Percentiles rank a stretch among this genome's conserved stretches.
These are phyloP conservation scores for Ophthalmolycus amberensis DNA, from an alignment of 2,113 vertebrate genomes.

Conservation along the genomic window DNA sequence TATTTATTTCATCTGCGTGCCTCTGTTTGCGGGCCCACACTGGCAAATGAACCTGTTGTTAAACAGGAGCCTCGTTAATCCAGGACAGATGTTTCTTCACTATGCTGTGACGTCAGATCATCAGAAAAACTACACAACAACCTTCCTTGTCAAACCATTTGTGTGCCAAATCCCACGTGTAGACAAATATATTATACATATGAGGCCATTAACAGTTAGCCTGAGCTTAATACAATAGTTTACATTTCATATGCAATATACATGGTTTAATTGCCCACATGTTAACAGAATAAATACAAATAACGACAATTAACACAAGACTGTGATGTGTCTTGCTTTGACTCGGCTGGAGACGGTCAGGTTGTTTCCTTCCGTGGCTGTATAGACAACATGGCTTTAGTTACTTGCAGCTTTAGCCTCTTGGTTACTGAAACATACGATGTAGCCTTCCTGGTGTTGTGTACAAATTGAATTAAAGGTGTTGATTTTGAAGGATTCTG, in stretches of 20 bases:
- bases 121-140: not conserved
- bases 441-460: not conserved
- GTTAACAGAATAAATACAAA: not conserved
- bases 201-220: not conserved
- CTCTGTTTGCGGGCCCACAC: not conserved
- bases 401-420: not conserved
- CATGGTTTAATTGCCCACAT: not conserved
- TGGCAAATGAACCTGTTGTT: conserved; percentile 15
- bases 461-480: too few relatives aligned
- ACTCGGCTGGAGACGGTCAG: not conserved
- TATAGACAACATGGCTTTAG: not conserved
- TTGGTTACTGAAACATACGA: not conserved
- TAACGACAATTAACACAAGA: not conserved
- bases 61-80: not conserved
- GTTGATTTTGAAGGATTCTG: too few relatives aligned
- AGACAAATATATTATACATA: not conserved
- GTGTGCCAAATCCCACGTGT: not conserved
- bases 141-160: not conserved
- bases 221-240: not conserved
- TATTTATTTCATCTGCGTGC: not conserved
- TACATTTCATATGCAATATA: not conserved
- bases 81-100: not conserved
- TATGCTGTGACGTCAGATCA: not conserved
- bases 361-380: not conserved
- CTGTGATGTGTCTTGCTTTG: not conserved